Base-by-base conservation (phyloP, 1,140 invertebrate genomes). In the Drosophila quadrilineata region DNA sequence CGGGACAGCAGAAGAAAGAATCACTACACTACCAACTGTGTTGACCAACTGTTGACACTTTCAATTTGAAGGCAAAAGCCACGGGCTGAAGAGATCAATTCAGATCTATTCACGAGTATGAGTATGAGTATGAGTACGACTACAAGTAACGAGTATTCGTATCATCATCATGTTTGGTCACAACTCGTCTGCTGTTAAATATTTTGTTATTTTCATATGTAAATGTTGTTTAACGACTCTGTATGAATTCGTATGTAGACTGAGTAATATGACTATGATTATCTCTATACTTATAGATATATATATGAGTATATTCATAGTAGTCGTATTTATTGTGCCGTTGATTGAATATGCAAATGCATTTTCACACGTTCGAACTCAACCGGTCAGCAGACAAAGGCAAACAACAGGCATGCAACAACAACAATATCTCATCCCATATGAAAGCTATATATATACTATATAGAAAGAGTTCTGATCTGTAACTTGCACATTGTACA, bases 311-410 rank as follows among this genome's bases (percentile, higher is more conserved):
- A 70, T 75, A 38, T 26, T 26, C 24, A 28, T 26, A 41, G 22
- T 24, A 8, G 54, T 41, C 36, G 38, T 68, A 85, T 85, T 85
- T 85, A 85, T 85, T 85, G 79, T 85, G 79, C 56, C 79, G 67
- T 74, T 85, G 79, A 85, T 85, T 85, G 79, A 85, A 85, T 85
- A 85, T 85, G 79, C 79, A 85, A 85, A 85, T 85, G 79, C 71
- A 79, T 75, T 85, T 85, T 85, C 79, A 85, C 79, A 85, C 79
- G 69, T 84, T 75, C 63, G 64, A 33, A 10, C 26, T 33, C 35
- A 29, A 28, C n/a, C 67, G 45, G 66, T 72, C 74, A 56, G 56
- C 68, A 57, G 71, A 71, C 60, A 73, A 70, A 73, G 58, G 63
- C 54, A 52, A 60, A 70, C 43, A 69, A 31, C n/a, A n/a, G n/a